Evolutionary conservation across 2,888 invertebrate genomes (phyloP), one percentile per base, ranked within the genome.

Genomic region (Sphinx pinastri): DNA sequence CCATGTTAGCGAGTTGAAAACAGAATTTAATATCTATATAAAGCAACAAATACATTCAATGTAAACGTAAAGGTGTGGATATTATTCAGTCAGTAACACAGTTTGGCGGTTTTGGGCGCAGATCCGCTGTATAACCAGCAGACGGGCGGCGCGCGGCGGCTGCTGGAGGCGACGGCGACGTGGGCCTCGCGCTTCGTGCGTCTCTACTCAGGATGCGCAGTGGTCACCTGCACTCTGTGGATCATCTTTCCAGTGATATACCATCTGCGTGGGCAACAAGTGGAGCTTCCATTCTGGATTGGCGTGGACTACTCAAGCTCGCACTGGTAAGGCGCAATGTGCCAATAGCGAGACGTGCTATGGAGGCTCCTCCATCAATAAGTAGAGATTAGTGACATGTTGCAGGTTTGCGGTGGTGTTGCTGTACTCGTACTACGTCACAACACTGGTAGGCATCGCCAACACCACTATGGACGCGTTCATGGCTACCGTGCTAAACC

Each of bases 381-480:
- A 38, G n/a, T 58, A 0, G 59, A 51, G 25, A 59, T 38, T 5
- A 0, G 52, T 16, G 49, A 13, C 6, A 12, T 58, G 25, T 47
- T 74, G 45, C 78, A 92, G 93, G 73, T 93, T 93, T 73, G 71
- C 73, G 6, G 47, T 78, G 66, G 84, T 88, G 69, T 77, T 92
- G 73, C 67, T 85, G 70, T 93, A 93, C 78, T 89, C 93, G 66
- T 90, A 86, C 83, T 88, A 88, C 79, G 89, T 87, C 63, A 93
- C 91, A 2, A 85, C 92, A n/a, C 79, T 93, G 70, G 90, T 92
- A 49, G 93, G 89, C 52, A 84, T 93, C 67, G 93, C 92, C n/a
- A 93, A 93, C 77, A 94, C 93, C 31, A 92, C 92, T 7, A 92
- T 91, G 92, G 93, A 94, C 70, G 93, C 92, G 0, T 91, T 93